phyloP scores from a whole-genome alignment of 2,797 vertebrate species.

The Oreochromis grahami region DNA sequence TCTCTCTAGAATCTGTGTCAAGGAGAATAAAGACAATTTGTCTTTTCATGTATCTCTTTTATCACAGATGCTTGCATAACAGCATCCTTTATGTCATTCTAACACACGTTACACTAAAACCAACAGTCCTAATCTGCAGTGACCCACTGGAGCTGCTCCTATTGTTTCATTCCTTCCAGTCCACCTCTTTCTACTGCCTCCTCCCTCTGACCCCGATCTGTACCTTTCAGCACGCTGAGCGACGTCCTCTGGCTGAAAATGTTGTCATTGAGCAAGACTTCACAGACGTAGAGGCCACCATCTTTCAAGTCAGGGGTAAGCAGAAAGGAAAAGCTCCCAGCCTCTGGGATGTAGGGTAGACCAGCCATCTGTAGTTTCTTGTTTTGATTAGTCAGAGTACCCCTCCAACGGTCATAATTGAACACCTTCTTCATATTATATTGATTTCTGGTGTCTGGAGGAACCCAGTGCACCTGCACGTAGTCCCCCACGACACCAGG shows the following conservation, averaged over 20 bases:
- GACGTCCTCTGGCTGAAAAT: conserved; percentile 41
- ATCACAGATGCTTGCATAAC: background rate
- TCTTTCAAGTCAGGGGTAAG: conserved; percentile 53
- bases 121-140: background rate
- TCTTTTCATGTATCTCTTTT: background rate
- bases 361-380: conserved; percentile 39
- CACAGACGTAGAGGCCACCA: conserved; percentile 69
- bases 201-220: background rate
- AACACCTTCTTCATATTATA: conserved; percentile 1
- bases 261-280: conserved; percentile 62
- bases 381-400: background rate
- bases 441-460: conserved; percentile 6
- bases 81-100: background rate
- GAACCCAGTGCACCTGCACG: conserved; percentile 60
- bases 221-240: conserved; percentile 76
- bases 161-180: background rate
- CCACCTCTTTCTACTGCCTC: background rate
- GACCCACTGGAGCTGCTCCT: background rate
- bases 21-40: background rate
- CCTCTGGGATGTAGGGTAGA: conserved; percentile 20
- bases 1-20: background rate
- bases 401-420: conserved; percentile 72
- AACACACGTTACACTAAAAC: background rate
- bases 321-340: conserved; percentile 67
- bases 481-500: conserved; percentile 62